Evolutionary conservation across 2,888 invertebrate species (phyloP).

Genomic region (Hydraecia micacea): DNA sequence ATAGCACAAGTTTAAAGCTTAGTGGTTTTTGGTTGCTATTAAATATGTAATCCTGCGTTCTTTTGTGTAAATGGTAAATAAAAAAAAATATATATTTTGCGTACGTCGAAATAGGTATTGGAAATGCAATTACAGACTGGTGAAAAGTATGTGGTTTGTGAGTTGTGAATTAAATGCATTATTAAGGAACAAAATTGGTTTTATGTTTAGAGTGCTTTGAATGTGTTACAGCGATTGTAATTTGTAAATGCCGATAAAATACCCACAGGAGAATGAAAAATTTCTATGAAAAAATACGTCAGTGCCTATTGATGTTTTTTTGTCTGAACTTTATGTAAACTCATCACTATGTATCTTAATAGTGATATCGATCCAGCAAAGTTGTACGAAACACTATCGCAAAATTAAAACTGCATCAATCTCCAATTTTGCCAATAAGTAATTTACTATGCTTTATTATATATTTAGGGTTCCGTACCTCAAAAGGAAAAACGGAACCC

Average conservation of each 20-base stretch:
- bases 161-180: background rate
- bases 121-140: slow-evolving; percentile 12
- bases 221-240: background rate
- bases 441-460: background rate
- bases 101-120: background rate
- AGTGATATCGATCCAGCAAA: background rate
- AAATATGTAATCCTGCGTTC: too few relatives aligned
- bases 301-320: background rate
- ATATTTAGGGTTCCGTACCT: background rate
- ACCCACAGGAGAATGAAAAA: background rate
- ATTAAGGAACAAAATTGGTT: background rate
- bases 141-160: background rate
- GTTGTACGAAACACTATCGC: background rate
- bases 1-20: too few relatives aligned
- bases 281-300: background rate
- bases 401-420: background rate
- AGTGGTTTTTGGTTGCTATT: too few relatives aligned
- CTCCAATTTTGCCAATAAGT: background rate
- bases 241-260: background rate
- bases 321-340: too few relatives aligned
- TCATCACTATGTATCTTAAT: background rate
- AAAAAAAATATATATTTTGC: slow-evolving; percentile 8
- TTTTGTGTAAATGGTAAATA: too few relatives aligned
- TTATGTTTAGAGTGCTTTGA: background rate
- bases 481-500: too few relatives aligned